Evolutionary conservation across 2,113 vertebrate genomes (phyloP), one percentile per base, ranked within the genome.

Genomic region (Agelaius phoeniceus): DNA sequence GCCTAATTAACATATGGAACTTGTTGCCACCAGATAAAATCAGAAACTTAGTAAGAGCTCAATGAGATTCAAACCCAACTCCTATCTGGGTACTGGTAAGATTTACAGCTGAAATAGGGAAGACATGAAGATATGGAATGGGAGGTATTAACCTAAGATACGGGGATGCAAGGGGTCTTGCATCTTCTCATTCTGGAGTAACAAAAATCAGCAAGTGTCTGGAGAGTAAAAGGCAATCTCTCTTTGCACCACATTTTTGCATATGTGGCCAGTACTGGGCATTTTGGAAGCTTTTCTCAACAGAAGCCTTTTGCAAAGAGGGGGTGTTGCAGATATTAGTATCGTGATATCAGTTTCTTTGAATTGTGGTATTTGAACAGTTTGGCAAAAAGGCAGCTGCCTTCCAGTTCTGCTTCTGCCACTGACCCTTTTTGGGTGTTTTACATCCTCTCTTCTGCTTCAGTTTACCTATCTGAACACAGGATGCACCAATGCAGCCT

Each of bases 1-100:
- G 39, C n/a, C 63, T 86, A 63, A 93, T 90, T 92, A 91, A 91
- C 82, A 68, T 46, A 48, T 31, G 55, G 79, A 79, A 91, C 79
- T 95, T 67, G 76, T 31, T 90, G 76, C 62, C 48, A 72, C 41
- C 35, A 71, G 51, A 65, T 88, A 85, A 91, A 74, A 91, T 63
- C 76, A 84, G 61, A 92, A 89, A 84, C 43, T 39, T 55, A 55
- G 17, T 55, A 46, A 62, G 37, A 92, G 16, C 58, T 90, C 75
- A 24, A 0, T 57, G 72, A 41, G 65, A 41, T 88, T 94, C 55
- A 76, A 72, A 78, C 20, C 13, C 75, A 51, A 3, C 52, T 67
- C 35, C 30, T 84, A 0, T 58, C 81, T 89, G 41, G 52, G 33
- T 65, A 15, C 26, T 65, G 22, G 7, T 69, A 55, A 54, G 43